Conservation (phyloP, 2,113 vertebrate genomes). For the Dermatemys mawii region DNA sequence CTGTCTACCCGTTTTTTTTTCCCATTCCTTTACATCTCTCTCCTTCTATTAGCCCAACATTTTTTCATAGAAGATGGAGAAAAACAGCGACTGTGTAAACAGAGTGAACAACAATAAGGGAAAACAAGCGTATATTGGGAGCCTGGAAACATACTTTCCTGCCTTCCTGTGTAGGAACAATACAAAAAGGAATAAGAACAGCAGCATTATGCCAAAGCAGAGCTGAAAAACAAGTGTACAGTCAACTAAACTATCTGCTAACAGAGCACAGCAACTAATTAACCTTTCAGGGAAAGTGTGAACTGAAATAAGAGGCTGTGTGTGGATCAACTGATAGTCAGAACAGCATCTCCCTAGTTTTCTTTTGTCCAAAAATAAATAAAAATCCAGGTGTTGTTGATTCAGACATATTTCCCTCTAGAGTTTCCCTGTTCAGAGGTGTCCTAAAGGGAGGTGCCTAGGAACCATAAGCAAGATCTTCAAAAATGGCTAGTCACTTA, state of each 20-base stretch:
- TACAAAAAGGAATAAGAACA: conserved; percentile 49
- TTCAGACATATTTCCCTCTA: not conserved
- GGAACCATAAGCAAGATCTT: not conserved
- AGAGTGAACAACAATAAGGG: conserved; percentile 43
- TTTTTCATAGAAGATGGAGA: conserved; percentile 30
- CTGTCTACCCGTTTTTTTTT: conserved; percentile 5
- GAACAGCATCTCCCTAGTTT: not conserved
- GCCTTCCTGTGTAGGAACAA: conserved; percentile 70
- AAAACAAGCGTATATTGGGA: conserved; percentile 54
- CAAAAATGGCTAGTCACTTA: not conserved
- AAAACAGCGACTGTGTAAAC: conserved; percentile 57
- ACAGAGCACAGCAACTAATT: not conserved
- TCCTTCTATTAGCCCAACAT: conserved; percentile 24
- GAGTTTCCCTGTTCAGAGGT: not conserved
- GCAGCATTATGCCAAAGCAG: conserved; percentile 44
- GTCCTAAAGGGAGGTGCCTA: not conserved
- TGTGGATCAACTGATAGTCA: not conserved
- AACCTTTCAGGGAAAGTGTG: not conserved
- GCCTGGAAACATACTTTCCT: conserved; percentile 62
- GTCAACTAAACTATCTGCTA: conserved; percentile 3
- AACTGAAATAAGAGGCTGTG: accelerated
- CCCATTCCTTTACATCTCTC: not conserved
- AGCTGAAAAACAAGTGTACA: conserved; percentile 47
- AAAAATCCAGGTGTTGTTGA: not conserved
- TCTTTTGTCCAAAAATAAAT: not conserved